These are phyloP conservation scores for Geopemphigus sp. DNA, from an alignment of 1,140 invertebrate genomes.

Conservation along the genomic window DNA sequence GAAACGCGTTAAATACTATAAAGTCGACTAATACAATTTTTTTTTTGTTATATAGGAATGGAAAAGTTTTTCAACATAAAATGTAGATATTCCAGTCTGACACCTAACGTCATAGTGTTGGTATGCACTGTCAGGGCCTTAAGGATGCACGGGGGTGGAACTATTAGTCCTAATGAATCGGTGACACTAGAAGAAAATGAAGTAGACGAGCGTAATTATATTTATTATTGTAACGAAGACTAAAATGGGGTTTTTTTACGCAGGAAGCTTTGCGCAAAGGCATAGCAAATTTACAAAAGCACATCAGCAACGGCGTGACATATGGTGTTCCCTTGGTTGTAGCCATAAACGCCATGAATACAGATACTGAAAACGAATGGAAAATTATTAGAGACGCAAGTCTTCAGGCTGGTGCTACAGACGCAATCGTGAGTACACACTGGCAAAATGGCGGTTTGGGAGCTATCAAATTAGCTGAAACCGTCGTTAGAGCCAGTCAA, in stretches of 20 bases:
- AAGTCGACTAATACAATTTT: background rate
- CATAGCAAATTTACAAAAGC: conserved; percentile 86
- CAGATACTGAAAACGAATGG: conserved; percentile 83
- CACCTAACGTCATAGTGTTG: conserved; percentile 88
- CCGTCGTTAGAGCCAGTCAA: conserved; percentile 76
- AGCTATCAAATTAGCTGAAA: conserved; percentile 79
- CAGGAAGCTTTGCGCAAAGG: conserved; percentile 85
- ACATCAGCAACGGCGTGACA: conserved; percentile 87
- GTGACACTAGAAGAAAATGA: conserved; percentile 80
- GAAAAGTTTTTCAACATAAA: conserved; percentile 99
- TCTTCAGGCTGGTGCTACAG: conserved; percentile 72
- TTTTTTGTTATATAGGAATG: conserved; percentile 71
- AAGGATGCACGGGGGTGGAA: conserved; percentile 97
- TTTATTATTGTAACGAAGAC: background rate
- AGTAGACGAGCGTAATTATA: conserved; percentile 69
- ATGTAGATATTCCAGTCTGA: conserved; percentile 82
- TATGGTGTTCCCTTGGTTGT: conserved; percentile 95
- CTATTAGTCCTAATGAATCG: conserved; percentile 79
- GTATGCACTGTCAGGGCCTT: conserved; percentile 92
- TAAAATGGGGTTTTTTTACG: background rate
- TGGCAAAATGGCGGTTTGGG: conserved; percentile 90
- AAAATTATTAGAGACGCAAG: conserved; percentile 74
- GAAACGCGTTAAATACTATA: background rate
- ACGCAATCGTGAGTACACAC: conserved; percentile 84
- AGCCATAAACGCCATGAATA: conserved; percentile 84